Base-by-base conservation (phyloP, 2,797 vertebrate genomes). In the Hybognathus amarus region DNA sequence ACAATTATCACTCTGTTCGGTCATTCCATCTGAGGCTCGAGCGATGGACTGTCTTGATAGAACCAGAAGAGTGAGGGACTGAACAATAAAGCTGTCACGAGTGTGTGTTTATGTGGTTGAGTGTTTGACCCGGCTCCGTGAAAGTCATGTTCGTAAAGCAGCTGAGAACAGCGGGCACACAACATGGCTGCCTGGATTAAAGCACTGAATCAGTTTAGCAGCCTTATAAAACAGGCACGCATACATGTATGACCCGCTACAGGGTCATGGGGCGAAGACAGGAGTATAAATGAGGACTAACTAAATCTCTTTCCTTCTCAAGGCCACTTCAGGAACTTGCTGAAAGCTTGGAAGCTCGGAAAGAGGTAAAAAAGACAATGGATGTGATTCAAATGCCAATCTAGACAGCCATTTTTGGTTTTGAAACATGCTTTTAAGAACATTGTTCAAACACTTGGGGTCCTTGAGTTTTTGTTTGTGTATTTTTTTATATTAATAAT, bases 1-100 rank as follows among this genome's bases (percentile, higher is more conserved):
- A 85, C 76, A 86, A 80, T 86, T 86, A 86, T 82, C 71, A 79
- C 42, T 52, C 36, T 36, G 38, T 71, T 80, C 76, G 15, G n/a
- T 76, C 47, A 12, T 33, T 68, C 64, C 73, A 79, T 86, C 63
- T 63, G 61, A 79, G 66, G 67, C 66, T 75, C 3, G 52, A 64
- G 54, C 45, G 52, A 47, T 79, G 77, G 36, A 61, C 15, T 0
- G 7, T 50, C 64, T 66, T 47, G 54, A 74, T 45, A 79, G 68
- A 47, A 24, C 42, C 36, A 9, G 45, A 71, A n/a, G 38, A 38
- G 33, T 50, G 61, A 74, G 52, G 66, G 50, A 79, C 50, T 15
- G 11, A 50, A 45, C 11, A 33, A 59, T 27, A 33, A 59, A 22
- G 15, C 59, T 61, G 54, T 17, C 30, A 0, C 8, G 13, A 24